Conservation (phyloP, 2,888 invertebrate genomes). For the Liposcelis brunnea region DNA sequence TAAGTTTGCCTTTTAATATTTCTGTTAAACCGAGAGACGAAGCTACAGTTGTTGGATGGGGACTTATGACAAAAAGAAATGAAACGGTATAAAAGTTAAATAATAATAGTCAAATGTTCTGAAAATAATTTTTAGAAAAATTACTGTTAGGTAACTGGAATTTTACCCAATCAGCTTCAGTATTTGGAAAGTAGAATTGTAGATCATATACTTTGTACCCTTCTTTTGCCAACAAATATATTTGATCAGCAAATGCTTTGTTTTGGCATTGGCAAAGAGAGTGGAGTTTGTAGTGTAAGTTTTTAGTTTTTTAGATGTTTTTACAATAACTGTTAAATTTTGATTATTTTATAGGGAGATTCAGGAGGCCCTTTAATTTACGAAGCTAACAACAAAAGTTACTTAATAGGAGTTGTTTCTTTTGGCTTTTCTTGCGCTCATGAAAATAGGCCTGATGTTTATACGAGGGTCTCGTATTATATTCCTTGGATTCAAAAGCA, state of each 20-base stretch:
- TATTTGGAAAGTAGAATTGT: too few species aligned
- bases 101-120: too few species aligned
- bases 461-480: conserved; percentile 27
- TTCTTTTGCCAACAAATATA: too few species aligned
- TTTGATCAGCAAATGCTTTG: too few species aligned
- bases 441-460: conserved; percentile 28
- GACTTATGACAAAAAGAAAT: too few species aligned
- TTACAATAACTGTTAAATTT: too few species aligned
- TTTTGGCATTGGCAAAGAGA: conserved; percentile 11
- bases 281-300: conserved; percentile 11
- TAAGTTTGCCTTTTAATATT: conserved; percentile 9
- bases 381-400: neutral
- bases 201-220: too few species aligned
- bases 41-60: conserved; percentile 12
- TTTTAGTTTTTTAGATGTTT: too few species aligned
- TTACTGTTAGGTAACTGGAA: too few species aligned
- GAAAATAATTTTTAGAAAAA: too few species aligned
- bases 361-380: conserved; percentile 13
- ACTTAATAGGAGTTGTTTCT: conserved; percentile 27
- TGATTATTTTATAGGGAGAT: conserved; percentile 5
- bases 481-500: conserved; percentile 24
- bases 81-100: conserved; percentile 1
- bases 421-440: conserved; percentile 30
- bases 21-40: conserved; percentile 6
- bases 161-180: too few species aligned